These are phyloP conservation scores for Aphelenchoides besseyi DNA, from an alignment of 1,140 invertebrate genomes.

Conservation along the genomic window DNA sequence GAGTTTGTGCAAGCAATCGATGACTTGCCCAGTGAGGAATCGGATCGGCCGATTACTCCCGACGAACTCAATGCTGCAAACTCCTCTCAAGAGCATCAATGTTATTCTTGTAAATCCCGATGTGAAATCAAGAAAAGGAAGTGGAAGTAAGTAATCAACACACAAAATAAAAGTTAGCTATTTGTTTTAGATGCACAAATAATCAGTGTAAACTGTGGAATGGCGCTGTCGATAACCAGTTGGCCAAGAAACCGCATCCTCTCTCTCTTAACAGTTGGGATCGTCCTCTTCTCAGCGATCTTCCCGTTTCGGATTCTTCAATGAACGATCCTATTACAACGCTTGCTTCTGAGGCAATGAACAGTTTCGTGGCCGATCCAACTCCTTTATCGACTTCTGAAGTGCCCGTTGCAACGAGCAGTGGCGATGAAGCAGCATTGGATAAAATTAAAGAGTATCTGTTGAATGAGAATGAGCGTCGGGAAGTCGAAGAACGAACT, in stretches of 20 bases:
- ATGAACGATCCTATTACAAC: constrained; percentile 21
- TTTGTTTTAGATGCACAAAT: constrained; percentile 32
- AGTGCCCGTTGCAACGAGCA: neutral
- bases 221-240: constrained; percentile 18
- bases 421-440: constrained; percentile 5
- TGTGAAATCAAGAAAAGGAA: constrained; percentile 30
- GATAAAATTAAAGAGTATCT: constrained; percentile 9
- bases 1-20: constrained; percentile 43
- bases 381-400: neutral
- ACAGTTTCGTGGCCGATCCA: neutral
- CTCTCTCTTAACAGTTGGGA: constrained; percentile 19
- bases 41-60: constrained; percentile 37
- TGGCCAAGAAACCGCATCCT: neutral
- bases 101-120: constrained; percentile 31
- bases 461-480: neutral
- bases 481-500: too few species aligned
- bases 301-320: constrained; percentile 18
- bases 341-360: neutral
- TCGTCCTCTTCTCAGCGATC: neutral
- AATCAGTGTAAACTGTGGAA: constrained; percentile 32
- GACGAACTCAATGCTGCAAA: constrained; percentile 33
- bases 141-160: constrained; percentile 32
- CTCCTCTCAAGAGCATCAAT: constrained; percentile 9
- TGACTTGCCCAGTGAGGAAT: constrained; percentile 35
- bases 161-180: neutral